Base-by-base conservation (phyloP, 2,113 vertebrate species). In the Bos javanicus region DNA sequence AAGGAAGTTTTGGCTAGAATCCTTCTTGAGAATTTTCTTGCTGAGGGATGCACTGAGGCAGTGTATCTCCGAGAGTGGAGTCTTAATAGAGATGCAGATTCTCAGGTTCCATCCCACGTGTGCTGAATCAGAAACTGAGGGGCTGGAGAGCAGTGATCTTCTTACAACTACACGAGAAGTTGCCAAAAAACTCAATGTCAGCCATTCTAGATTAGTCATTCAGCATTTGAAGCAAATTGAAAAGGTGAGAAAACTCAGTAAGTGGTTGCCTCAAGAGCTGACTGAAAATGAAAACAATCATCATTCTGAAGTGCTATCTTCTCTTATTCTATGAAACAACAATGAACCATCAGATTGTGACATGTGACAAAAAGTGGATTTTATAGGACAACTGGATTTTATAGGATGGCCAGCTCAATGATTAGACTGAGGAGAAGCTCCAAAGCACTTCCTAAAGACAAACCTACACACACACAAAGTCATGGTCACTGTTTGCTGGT, bases 61-160 rank as follows among this genome's bases (percentile, higher is more conserved):
- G 14, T 3, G 39, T 17, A 3, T 9, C 54, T 7, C 14, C 3
- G 1, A 13, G 19, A 39, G 39, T 39, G 14, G 43, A 30, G n/a
- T 7, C 86, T 30, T n/a, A 62, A 28, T 78, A 6, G 52, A 82
- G 6, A 46, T 30, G 56, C 56, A 25, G 48, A 0, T 86, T 57
- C 86, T 60, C 5, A 0, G 26, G 10, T 52, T 54, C 11, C 15
- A 25, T 30, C 25, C 26, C 39, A 43, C 54, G 12, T 43, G 67
- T 50, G 10, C 3, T 5, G 7, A 56, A 14, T n/a, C 43, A 19
- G 39, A 48, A n/a, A 23, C n/a, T 56, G 19, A 19, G 46, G 23
- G 0, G 7, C 12, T 25, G n/a, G 0, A 14, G 10, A 8, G 30
- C 26, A 25, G 15, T 4, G 3, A 16, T 26, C 95, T 1, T 33